Evolutionary conservation across 2,113 vertebrate genomes (phyloP).

Genomic region (Trematocara zebra): DNA sequence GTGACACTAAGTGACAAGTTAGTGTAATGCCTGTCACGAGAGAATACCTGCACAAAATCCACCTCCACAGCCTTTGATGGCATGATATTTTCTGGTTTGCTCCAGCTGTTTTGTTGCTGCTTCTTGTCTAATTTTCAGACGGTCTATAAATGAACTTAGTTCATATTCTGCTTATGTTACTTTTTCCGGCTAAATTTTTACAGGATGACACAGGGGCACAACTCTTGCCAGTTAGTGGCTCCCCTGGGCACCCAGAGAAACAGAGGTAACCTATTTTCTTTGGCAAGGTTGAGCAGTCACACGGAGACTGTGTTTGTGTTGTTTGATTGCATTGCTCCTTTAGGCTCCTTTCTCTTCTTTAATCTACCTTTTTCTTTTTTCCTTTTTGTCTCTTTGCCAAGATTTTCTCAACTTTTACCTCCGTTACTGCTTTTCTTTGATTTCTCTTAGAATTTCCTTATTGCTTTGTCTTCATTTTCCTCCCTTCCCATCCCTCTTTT

Average conservation of each 20-base stretch:
- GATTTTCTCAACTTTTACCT: background rate
- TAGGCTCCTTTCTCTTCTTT: background rate
- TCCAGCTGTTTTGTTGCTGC: background rate
- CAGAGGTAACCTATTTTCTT: conserved; percentile 65
- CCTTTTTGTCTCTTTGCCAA: background rate
- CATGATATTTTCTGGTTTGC: background rate
- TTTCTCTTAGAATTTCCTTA: background rate
- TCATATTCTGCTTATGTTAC: background rate
- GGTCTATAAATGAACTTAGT: background rate
- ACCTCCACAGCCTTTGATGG: background rate
- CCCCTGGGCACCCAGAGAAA: conserved; percentile 36
- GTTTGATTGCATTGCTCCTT: conserved; percentile 37
- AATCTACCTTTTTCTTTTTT: background rate
- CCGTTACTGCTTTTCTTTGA: background rate
- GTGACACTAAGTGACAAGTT: background rate
- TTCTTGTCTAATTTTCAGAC: background rate
- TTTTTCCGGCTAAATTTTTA: conserved; percentile 40
- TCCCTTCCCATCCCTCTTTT: background rate
- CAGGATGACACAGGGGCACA: conserved; percentile 35
- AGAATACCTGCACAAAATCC: background rate
- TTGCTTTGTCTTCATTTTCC: background rate
- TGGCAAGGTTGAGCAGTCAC: conserved; percentile 64
- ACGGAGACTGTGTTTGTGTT: conserved; percentile 29
- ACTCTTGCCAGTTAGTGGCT: conserved; percentile 30
- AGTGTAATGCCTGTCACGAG: background rate